phyloP scores from a whole-genome alignment of 2,888 invertebrate species.

The Mimumesa dahlbomi region DNA sequence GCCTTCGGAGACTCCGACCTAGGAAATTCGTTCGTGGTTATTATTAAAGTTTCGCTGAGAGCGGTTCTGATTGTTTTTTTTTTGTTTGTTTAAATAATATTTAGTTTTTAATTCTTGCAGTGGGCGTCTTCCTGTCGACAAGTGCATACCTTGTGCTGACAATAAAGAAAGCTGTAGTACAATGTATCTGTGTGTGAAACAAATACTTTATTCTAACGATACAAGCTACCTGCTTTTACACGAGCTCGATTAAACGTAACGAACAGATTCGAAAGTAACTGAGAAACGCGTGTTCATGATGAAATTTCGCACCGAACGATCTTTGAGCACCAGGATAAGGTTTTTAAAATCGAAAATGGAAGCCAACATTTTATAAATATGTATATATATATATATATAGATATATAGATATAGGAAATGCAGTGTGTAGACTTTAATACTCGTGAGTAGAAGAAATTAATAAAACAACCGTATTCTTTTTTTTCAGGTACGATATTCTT shows the following conservation, averaged over 20 bases:
- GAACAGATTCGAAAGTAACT: slow-evolving; percentile 40
- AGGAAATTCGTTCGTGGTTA: slow-evolving; percentile 61
- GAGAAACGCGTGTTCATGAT: slow-evolving; percentile 31
- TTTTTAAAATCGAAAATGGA: slow-evolving; percentile 31
- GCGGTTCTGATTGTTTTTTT: slow-evolving; percentile 25
- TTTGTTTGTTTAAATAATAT: slow-evolving; percentile 51
- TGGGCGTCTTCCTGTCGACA: slow-evolving; percentile 77
- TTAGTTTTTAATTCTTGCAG: slow-evolving; percentile 72
- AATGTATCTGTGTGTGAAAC: slow-evolving; percentile 68
- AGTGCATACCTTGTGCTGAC: slow-evolving; percentile 79
- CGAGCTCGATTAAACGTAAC: slow-evolving; percentile 38
- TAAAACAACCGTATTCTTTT: not conserved
- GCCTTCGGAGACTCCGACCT: slow-evolving; percentile 79
- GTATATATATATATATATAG: no score
- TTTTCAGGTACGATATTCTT: slow-evolving; percentile 3
- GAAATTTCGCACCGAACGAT: slow-evolving; percentile 34
- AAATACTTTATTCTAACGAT: slow-evolving; percentile 61
- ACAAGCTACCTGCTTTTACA: slow-evolving; percentile 58
- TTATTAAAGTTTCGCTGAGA: slow-evolving; percentile 23
- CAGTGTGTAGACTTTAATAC: slow-evolving; percentile 35
- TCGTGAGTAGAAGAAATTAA: not conserved
- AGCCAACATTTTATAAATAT: slow-evolving; percentile 37
- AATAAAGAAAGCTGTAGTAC: slow-evolving; percentile 72
- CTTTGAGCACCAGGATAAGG: slow-evolving; percentile 38
- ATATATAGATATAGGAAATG: slow-evolving; percentile 52